Base-by-base conservation (phyloP, 2,113 vertebrate genomes). In the Daubentonia madagascariensis region DNA sequence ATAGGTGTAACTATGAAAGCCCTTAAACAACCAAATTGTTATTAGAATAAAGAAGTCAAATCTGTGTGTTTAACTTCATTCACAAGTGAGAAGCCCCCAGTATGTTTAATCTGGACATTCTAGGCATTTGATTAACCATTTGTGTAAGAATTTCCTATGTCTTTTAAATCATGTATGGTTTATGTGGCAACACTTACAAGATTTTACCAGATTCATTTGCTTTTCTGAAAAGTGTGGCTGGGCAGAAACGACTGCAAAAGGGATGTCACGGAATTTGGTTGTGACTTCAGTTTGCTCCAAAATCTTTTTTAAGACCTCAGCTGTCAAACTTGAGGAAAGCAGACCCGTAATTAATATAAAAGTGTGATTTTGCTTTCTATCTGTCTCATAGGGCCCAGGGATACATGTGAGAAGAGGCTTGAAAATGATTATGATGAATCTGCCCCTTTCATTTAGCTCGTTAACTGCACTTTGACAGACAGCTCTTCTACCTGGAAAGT, bases 151-250 rank as follows among this genome's bases (percentile, higher is more conserved):
- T 93, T 98, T 97, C 81, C 87, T 85, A 48, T 98, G 75, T 84
- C 93, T 98, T 98, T 98, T 97, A 98, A 98, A 98, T 98, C 97
- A 98, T 94, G 94, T 94, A 95, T 81, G 97, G 91, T 97, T 97
- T 70, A 96, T 97, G 98, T 98, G 96, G 97, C 97, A 98, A 96
- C 40, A 91, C 85, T 87, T 98, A 93, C 76, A 98, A 80, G 92
- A 97, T 98, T 98, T 97, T 95, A 98, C 98, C 98, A 98, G 94
- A 98, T 98, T 98, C 97, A 98, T 98, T 98, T 98, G 83, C 86
- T 98, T 43, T 43, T 78, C 97, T 98, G 93, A 98, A 98, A 84
- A 98, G 85, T 90, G 54, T 80, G 94, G 80, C 95, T 98, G 86
- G 90, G 57, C 86, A 95, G 94, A 98, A 98, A 96, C 65, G 89